A percentile compares a stretch with the other conserved stretches of the same genome.
These are phyloP conservation scores for Pseudorhiza aurosa DNA, from an alignment of 30 jellyfish, hydroid and myxozoan species.

Conservation along the genomic window DNA sequence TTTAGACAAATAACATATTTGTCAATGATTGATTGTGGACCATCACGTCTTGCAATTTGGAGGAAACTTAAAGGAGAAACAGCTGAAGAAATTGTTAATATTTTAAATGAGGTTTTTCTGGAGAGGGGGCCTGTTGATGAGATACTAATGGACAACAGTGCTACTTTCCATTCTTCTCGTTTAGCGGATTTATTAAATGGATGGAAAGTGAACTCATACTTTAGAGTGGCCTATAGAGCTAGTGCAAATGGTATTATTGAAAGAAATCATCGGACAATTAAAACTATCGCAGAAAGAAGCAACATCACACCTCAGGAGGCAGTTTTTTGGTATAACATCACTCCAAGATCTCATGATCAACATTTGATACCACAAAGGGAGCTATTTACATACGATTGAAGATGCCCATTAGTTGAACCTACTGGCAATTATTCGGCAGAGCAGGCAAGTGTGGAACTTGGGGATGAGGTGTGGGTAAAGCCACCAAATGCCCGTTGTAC, in stretches of 20 bases:
- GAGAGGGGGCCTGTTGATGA: slow-evolving; percentile 37
- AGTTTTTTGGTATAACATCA: slow-evolving; percentile 18
- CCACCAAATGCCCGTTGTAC: slow-evolving; percentile 19
- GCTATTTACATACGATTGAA: slow-evolving; percentile 11
- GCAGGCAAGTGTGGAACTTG: slow-evolving; percentile 26
- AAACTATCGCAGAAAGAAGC: slow-evolving; percentile 6
- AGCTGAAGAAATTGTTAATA: background rate
- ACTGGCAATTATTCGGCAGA: slow-evolving; percentile 1
- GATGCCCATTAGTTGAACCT: slow-evolving; percentile 13
- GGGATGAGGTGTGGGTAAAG: slow-evolving; percentile 38
- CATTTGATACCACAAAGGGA: slow-evolving; percentile 23
- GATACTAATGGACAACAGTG: slow-evolving; percentile 26
- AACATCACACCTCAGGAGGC: background rate
- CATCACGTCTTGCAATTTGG: slow-evolving; percentile 41
- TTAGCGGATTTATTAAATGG: background rate
- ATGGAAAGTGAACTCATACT: background rate
- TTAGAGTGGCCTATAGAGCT: slow-evolving; percentile 16
- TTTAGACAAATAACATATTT: slow-evolving; percentile 1
- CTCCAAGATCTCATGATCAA: slow-evolving; percentile 31
- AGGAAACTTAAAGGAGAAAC: background rate
- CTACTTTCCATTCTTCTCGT: background rate
- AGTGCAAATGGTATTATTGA: slow-evolving; percentile 40
- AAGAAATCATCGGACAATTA: slow-evolving; percentile 29
- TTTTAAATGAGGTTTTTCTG: background rate
- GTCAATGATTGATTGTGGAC: slow-evolving; percentile 19